Evolutionary conservation across 2,113 vertebrate genomes (phyloP).

Genomic region (Odontesthes bonariensis): DNA sequence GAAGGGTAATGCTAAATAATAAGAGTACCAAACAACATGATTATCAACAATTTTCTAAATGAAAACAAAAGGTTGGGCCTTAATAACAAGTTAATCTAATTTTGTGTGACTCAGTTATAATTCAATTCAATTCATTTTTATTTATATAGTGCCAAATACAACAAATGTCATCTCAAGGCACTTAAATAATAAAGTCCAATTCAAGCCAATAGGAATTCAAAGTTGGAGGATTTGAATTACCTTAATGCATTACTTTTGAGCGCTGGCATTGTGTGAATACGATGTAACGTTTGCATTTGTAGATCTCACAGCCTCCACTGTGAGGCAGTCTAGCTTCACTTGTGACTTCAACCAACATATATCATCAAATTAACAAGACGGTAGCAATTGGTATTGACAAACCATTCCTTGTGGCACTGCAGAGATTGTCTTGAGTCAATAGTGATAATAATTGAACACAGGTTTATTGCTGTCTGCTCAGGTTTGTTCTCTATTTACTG

Average conservation of each 20-base stretch:
- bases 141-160: too few relatives aligned
- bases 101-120: not conserved
- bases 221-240: too few relatives aligned
- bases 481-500: constrained; percentile 45
- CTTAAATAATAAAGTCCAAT: too few relatives aligned
- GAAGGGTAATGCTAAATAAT: not conserved
- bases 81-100: not conserved
- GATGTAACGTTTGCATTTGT: constrained; percentile 5
- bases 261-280: not conserved
- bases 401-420: constrained; percentile 39
- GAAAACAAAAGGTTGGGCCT: not conserved
- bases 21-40: not conserved
- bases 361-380: constrained; percentile 13
- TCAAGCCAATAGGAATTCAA: too few relatives aligned
- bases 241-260: not conserved
- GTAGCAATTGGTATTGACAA: constrained; percentile 52
- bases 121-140: too few relatives aligned
- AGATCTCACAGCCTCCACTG: constrained; percentile 55
- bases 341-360: not conserved
- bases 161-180: too few relatives aligned
- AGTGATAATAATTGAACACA: constrained; percentile 44
- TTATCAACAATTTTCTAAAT: not conserved
- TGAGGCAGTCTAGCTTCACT: constrained; percentile 60
- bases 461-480: constrained; percentile 51
- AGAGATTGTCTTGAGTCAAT: constrained; percentile 55